These are phyloP conservation scores for Diorhabda sublineata DNA, from an alignment of 1,140 invertebrate genomes.

Conservation along the genomic window DNA sequence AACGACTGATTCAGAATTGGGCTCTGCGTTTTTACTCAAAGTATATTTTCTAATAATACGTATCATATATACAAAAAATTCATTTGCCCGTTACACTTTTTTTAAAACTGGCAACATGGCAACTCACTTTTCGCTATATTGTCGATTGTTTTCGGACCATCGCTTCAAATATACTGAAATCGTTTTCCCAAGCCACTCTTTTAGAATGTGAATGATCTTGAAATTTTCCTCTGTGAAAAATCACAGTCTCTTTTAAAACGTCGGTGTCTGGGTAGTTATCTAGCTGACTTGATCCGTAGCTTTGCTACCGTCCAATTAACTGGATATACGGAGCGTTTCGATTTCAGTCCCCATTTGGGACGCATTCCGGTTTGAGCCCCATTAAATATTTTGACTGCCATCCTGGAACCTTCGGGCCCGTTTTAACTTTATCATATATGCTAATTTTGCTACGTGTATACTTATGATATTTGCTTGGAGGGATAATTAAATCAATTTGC, in stretches of 20 bases:
- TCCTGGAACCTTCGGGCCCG: conserved; percentile 19
- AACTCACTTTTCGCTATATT: conserved; percentile 28
- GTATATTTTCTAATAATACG: too few relatives aligned
- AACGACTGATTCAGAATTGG: too few relatives aligned
- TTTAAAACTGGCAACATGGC: not conserved
- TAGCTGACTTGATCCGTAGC: conserved; percentile 39
- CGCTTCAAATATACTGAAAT: conserved; percentile 33
- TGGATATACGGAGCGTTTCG: conserved; percentile 42
- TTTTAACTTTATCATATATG: conserved; percentile 31
- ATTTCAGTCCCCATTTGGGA: conserved; percentile 37
- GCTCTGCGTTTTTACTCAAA: too few relatives aligned
- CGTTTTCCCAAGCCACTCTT: conserved; percentile 28
- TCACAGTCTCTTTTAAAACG: conserved; percentile 33
- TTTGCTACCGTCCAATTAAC: conserved; percentile 40
- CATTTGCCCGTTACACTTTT: not conserved
- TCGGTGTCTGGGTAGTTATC: conserved; percentile 35
- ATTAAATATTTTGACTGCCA: conserved; percentile 33
- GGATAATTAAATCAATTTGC: too few relatives aligned
- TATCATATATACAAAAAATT: too few relatives aligned
- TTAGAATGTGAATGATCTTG: conserved; percentile 31
- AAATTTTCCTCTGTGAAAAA: conserved; percentile 14
- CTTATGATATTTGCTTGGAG: not conserved
- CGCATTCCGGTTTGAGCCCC: conserved; percentile 38
- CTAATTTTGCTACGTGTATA: conserved; percentile 22
- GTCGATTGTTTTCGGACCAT: conserved; percentile 38